Evolutionary conservation across 2,888 invertebrate genomes (phyloP), one percentile per base, ranked within the genome.

Genomic region (Exocentrus adspersus): DNA sequence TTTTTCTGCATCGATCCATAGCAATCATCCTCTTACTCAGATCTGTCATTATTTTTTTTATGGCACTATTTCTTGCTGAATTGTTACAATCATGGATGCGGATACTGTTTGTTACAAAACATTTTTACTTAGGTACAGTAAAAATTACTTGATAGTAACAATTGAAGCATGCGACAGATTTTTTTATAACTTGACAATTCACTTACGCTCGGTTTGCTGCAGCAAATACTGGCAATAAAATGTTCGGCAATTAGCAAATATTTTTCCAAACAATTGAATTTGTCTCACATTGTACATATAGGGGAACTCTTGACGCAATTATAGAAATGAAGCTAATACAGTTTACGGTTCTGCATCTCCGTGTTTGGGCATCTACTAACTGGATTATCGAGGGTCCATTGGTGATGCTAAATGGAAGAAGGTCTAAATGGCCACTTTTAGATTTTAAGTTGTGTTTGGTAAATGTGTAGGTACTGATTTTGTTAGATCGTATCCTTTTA

Each of bases 301-400:
- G 57, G 61, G 57, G 54, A 43, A 28, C 48, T 20, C 48, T 53
- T 64, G 60, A 65, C 63, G 69, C 68, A 72, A 72, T 72, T 71
- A 71, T 62, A 62, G 70, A 72, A 69, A 69, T 71, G 63, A 59
- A 68, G 62, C 65, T 65, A 69, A 69, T 69, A 48, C 61, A 62
- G 57, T 70, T 71, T 72, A 72, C 69, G 64, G 70, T 30, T 16
- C 57, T 45, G 32, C 45, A 32, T 19, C 20, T 58, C 41, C 72
- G 70, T 72, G 72, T 62, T 61, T 50, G 62, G 46, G 67, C 65
- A 70, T 62, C 28, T 42, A 32, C 64, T 72, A 70, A 69, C 63
- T 37, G 68, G 72, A 72, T 72, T 72, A 72, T 59, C 12, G 57
- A 32, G 60, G 58, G 51, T 42, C 10, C 52, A 60, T 60, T 51